Percentiles rank a stretch among this genome's conserved stretches.
phyloP scores from a whole-genome alignment of 2,797 vertebrate species.

The Antennarius maculatus region DNA sequence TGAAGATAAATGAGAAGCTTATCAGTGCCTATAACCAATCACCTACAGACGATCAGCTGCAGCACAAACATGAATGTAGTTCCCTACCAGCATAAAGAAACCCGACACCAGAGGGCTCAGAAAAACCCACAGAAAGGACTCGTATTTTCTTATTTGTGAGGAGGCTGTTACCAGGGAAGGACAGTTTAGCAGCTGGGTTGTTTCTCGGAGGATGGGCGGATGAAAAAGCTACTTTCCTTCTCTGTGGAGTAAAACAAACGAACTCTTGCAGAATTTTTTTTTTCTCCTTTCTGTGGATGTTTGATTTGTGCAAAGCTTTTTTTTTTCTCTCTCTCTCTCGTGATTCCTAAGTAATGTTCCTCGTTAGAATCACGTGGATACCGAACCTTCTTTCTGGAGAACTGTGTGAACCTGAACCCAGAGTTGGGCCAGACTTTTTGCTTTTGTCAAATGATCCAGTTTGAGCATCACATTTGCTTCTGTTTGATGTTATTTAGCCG shows the following conservation, averaged over 20 bases:
- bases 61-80: conserved; percentile 78
- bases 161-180: conserved; percentile 24
- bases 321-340: conserved; percentile 45
- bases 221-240: conserved; percentile 84
- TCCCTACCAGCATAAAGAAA: conserved; percentile 66
- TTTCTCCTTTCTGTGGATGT: conserved; percentile 65
- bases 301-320: conserved; percentile 65
- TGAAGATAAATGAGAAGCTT: conserved; percentile 36
- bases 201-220: conserved; percentile 49
- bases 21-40: conserved; percentile 72
- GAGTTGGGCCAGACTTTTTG: conserved; percentile 59
- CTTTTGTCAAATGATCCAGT: conserved; percentile 74
- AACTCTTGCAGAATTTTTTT: conserved; percentile 76
- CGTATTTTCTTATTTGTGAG: conserved; percentile 32
- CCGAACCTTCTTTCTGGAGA: conserved; percentile 58
- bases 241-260: conserved; percentile 63
- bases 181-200: conserved; percentile 34
- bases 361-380: conserved; percentile 67
- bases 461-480: conserved; percentile 67
- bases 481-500: conserved; percentile 50
- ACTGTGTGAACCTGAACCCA: conserved; percentile 62
- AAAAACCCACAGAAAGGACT: conserved; percentile 46
- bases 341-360: conserved; percentile 64
- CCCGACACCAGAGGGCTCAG: conserved; percentile 49
- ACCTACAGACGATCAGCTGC: conserved; percentile 65